These are phyloP conservation scores for Oenanthe oenanthe DNA, from an alignment of 2,113 vertebrate species.

Conservation along the genomic window DNA sequence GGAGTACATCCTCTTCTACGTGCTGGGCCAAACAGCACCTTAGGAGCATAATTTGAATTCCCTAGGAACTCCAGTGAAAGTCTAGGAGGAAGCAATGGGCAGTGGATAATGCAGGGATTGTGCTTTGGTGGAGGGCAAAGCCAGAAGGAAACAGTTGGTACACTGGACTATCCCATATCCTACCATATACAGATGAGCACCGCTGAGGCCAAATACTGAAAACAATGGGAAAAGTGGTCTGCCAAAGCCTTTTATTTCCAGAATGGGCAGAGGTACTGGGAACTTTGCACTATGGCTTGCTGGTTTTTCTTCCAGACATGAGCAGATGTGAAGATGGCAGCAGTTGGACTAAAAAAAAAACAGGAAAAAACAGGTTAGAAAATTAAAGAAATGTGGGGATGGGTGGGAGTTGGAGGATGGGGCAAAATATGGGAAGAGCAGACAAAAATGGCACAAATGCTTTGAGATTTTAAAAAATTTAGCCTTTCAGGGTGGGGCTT, in stretches of 20 bases:
- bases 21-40: not conserved
- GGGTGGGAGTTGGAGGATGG: rapidly evolving
- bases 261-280: not conserved
- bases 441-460: not conserved
- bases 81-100: not conserved
- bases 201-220: rapidly evolving
- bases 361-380: rapidly evolving
- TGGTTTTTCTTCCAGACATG: not conserved
- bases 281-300: not conserved
- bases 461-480: not conserved
- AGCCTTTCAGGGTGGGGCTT: rapidly evolving
- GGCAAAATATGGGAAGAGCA: not conserved
- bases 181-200: not conserved
- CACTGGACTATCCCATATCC: rapidly evolving
- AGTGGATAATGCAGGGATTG: not conserved
- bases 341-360: not conserved
- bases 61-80: not conserved
- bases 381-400: rapidly evolving
- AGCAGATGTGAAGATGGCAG: not conserved
- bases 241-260: not conserved
- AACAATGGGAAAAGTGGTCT: not conserved
- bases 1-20: not conserved
- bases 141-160: rapidly evolving
- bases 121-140: rapidly evolving
- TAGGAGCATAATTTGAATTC: not conserved